Percentiles rank a stretch among this genome's conserved stretches.
phyloP scores from a whole-genome alignment of 2,797 vertebrate genomes.

The Sebastes kiyomatsui region DNA sequence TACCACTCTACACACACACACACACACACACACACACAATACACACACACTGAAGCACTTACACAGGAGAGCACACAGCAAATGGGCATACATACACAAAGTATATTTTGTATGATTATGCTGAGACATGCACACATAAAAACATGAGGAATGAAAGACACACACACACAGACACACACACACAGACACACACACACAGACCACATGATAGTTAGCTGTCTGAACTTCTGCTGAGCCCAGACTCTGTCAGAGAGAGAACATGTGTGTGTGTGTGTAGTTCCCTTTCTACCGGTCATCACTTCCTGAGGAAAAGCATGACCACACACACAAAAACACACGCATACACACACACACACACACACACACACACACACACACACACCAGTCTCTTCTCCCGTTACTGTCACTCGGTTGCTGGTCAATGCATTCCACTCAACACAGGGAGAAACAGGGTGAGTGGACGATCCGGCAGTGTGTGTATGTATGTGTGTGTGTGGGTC shows the following conservation, averaged over 20 bases:
- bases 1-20: constrained; percentile 74
- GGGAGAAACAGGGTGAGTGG: constrained; percentile 63
- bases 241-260: constrained; percentile 67
- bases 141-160: constrained; percentile 16
- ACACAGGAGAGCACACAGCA: background rate
- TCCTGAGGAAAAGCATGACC: constrained; percentile 80
- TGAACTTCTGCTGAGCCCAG: constrained; percentile 82
- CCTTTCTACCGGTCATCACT: constrained; percentile 78
- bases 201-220: constrained; percentile 84
- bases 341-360: constrained; percentile 9
- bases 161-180: constrained; percentile 3
- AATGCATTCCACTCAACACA: constrained; percentile 26
- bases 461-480: background rate
- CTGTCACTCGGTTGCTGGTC: constrained; percentile 45
- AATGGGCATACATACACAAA: background rate
- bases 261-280: constrained; percentile 63
- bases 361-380: constrained; percentile 7
- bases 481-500: background rate
- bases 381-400: constrained; percentile 18
- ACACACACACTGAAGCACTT: background rate
- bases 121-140: background rate
- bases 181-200: constrained; percentile 34
- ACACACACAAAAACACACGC: too few relatives aligned
- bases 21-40: constrained; percentile 20
- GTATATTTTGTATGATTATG: background rate